Conservation (phyloP, 2,888 invertebrate genomes). For the Aphelenchoides bicaudatus region DNA sequence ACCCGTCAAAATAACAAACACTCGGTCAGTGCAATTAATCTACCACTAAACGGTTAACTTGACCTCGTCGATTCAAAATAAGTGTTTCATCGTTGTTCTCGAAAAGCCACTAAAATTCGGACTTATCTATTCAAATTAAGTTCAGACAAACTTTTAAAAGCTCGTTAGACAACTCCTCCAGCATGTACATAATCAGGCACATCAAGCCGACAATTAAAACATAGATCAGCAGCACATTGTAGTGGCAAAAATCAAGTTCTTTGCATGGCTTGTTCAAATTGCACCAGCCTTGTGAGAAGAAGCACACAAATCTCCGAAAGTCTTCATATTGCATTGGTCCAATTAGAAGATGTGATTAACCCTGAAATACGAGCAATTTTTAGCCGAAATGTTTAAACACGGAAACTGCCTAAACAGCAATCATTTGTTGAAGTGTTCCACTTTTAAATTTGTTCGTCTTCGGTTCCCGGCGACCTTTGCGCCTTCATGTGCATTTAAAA, state of each 20-base stretch:
- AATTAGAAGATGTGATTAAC: too few species aligned
- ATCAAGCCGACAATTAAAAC: background rate
- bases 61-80: background rate
- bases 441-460: too few species aligned
- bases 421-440: too few species aligned
- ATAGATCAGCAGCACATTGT: background rate
- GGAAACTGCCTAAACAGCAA: too few species aligned
- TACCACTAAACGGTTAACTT: background rate
- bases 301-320: background rate
- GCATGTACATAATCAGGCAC: slow-evolving; percentile 5
- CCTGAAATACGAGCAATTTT: too few species aligned
- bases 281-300: background rate
- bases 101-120: background rate
- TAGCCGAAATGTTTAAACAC: too few species aligned
- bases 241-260: slow-evolving; percentile 5
- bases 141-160: background rate
- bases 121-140: background rate
- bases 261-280: slow-evolving; percentile 8
- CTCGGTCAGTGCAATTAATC: background rate
- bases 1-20: too few species aligned
- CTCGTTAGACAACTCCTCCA: slow-evolving; percentile 5
- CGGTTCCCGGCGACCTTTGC: too few species aligned
- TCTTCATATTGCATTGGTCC: too few species aligned
- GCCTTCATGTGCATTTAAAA: too few species aligned
- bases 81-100: slow-evolving; percentile 1